Base-by-base conservation (phyloP, 2,888 invertebrate species). In the Xanthorhoe designata region DNA sequence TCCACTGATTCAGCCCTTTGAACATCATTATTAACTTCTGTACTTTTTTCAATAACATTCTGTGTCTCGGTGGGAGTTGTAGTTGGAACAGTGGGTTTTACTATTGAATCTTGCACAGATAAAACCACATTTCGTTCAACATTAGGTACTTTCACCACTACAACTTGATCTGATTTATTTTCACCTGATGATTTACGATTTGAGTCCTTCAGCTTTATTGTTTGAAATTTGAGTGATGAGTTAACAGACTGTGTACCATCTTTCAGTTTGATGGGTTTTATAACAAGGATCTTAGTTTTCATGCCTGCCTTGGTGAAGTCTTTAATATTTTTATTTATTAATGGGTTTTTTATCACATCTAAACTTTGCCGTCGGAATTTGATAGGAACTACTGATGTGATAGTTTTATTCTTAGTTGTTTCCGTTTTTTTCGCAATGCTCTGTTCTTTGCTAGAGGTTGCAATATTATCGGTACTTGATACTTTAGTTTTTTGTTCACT, bases 181-280 rank as follows among this genome's bases (percentile, higher is more conserved):
- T 89, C 86, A 72, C 73, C 84, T 7, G 78, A 72, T 63, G 75
- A 76, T 62, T 69, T 78, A 71, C 87, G 88, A 68, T 75, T 86
- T n/a, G 87, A 81, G 71, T 92, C 92, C 76, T 91, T 75, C 95
- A 98, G 89, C 97, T 98, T 94, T 95, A 98, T 83, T 95, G 91
- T 92, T 81, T 91, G 91, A 70, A 89, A 91, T 77, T 91, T 91
- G 13, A 92, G 74, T 19, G 91, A 81, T 1, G 82, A 72, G 49
- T 83, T 87, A 15, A 84, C 68, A 35, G 82, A 66, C 67, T 82
- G 77, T 18, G 75, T 73, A 2, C 87, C 86, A 73, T 90, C 91
- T 75, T 86, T 86, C 61, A 85, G 88, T 71, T 90, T 88, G 17
- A 92, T 88, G 50, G 92, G 92, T 79, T 93, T 93, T 45, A 93